Evolutionary conservation across 23 tunicate genomes (phyloP), one percentile per base, ranked within the genome.

Genomic region (Corella eumyota): DNA sequence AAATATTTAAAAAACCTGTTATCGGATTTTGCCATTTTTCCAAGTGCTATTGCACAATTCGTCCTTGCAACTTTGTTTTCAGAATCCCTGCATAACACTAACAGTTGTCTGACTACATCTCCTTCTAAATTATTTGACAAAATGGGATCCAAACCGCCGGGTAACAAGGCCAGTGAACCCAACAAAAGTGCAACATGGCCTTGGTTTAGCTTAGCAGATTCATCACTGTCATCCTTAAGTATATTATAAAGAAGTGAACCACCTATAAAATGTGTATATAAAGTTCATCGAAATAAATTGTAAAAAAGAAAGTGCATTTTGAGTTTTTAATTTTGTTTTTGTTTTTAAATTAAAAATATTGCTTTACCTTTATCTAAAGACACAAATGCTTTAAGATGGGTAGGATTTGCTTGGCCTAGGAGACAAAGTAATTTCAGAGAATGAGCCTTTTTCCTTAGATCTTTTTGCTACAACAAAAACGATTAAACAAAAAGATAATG

Each of bases 31-130:
- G 94, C 75, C 68, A 84, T 38, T 63, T 84, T 84, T 11, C 83
- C 94, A 30, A 84, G 51, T 17, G 83, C 78, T 21, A 76, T 75
- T 26, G 77, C 72, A 60, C 83, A 84, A 47, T 84, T 84, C 2
- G 63, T 49, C 34, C 73, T 49, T 15, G 66, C 62, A 21, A 63
- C 65, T 48, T 84, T 75, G 57, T 50, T 56, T 34, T 58, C 34
- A 4, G 83, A 64, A 54, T 77, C 70, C 38, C 95, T 59, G 65
- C 85, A 71, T 50, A 86, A 38, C 23, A 66, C 85, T 53, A 86
- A 36, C 53, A 86, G 62, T 19, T 58, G 64, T 13, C 83, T 59
- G 4, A 86, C 85, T 23, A 86, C 56, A 37, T 67, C 73, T n/a
- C 73, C 73, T n/a, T n/a, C n/a, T n/a, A n/a, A n/a, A n/a, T n/a